Conservation (phyloP, 1,140 invertebrate species). For the Pseudomyrmex sp. region DNA sequence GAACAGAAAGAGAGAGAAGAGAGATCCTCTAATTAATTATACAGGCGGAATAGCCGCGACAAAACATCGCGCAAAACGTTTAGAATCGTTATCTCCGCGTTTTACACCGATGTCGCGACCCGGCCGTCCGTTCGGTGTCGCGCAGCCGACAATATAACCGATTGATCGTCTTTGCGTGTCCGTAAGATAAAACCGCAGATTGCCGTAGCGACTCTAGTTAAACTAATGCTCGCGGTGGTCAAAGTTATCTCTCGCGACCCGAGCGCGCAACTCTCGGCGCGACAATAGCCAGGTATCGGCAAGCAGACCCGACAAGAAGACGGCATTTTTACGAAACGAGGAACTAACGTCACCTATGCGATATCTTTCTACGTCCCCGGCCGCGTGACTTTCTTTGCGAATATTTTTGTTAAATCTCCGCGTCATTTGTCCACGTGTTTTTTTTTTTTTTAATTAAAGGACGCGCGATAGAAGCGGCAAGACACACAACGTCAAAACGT, state of each 20-base stretch:
- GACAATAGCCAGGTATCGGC: slow-evolving; percentile 70
- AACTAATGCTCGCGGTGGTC: background rate
- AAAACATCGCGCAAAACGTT: background rate
- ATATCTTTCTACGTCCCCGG: background rate
- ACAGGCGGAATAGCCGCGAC: slow-evolving; percentile 17
- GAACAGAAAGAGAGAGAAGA: background rate
- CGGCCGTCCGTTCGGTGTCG: background rate
- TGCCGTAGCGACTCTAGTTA: background rate
- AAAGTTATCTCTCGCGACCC: slow-evolving; percentile 4
- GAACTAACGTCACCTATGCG: slow-evolving; percentile 42
- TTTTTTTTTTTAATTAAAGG: too few relatives aligned
- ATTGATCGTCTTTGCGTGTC: background rate
- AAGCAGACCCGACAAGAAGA: slow-evolving; percentile 36
- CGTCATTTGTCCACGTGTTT: too few relatives aligned
- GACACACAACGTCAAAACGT: too few relatives aligned
- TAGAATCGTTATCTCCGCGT: background rate
- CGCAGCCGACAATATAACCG: slow-evolving; percentile 7
- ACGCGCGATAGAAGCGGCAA: too few relatives aligned
- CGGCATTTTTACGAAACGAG: slow-evolving; percentile 35
- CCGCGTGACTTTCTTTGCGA: too few relatives aligned
- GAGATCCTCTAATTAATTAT: slow-evolving; percentile 54
- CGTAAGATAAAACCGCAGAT: too few relatives aligned
- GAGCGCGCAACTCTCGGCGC: slow-evolving; percentile 26
- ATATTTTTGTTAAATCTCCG: too few relatives aligned
- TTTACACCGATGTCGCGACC: background rate